phyloP scores from a whole-genome alignment of 2,888 invertebrate genomes.

The Willowsia nigromaculata region DNA sequence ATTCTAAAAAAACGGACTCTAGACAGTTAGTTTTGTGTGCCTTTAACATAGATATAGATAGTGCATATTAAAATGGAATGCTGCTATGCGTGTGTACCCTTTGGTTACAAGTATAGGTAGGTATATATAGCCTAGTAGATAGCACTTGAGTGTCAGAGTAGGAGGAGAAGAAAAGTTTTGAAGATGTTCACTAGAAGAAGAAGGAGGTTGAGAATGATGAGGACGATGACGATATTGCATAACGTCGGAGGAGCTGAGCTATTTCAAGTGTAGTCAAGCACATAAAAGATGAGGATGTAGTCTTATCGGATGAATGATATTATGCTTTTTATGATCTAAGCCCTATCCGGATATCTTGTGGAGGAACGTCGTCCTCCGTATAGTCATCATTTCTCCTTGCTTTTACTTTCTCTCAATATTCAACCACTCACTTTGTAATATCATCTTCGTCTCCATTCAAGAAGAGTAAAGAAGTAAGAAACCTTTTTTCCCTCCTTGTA shows the following conservation, averaged over 20 bases:
- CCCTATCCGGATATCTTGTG: conserved; percentile 7
- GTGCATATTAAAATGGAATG: background rate
- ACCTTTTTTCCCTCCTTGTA: background rate
- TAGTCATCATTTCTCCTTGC: background rate
- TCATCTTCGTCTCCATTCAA: conserved; percentile 8
- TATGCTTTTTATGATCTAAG: conserved; percentile 58
- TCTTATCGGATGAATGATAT: conserved; percentile 66
- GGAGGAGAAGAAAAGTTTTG: conserved; percentile 36
- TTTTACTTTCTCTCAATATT: conserved; percentile 4
- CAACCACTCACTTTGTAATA: conserved; percentile 49
- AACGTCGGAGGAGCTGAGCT: conserved; percentile 41
- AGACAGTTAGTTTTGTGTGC: background rate
- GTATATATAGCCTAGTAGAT: background rate
- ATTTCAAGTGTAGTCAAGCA: conserved; percentile 59
- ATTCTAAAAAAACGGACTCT: too few species aligned
- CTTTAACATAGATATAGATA: background rate
- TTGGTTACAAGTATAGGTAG: background rate
- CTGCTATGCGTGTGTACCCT: background rate
- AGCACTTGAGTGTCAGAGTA: background rate
- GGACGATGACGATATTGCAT: conserved; percentile 33
- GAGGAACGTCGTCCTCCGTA: background rate
- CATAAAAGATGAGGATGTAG: conserved; percentile 62
- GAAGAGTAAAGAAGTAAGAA: conserved; percentile 8
- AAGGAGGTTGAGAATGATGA: background rate
- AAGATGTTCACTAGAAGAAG: background rate